A percentile compares a stretch with the other conserved stretches of the same genome.
phyloP scores from a whole-genome alignment of 2,888 invertebrate genomes.

The Meiosimyza platycephala region DNA sequence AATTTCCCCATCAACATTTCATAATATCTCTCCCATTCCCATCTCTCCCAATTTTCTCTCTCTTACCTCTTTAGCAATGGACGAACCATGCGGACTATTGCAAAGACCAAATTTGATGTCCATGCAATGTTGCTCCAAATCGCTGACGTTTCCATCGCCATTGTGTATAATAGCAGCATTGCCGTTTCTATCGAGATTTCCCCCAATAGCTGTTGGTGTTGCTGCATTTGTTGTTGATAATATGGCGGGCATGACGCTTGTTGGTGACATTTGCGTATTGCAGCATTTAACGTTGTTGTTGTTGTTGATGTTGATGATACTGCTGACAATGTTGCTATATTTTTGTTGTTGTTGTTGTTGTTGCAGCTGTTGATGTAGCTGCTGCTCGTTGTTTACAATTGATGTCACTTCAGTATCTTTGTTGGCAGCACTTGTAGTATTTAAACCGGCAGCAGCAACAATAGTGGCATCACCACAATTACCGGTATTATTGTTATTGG shows the following conservation, averaged over 20 bases:
- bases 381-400: constrained; percentile 36
- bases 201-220: constrained; percentile 20
- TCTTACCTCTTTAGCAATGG: constrained; percentile 61
- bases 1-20: too few relatives aligned
- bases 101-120: constrained; percentile 63
- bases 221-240: constrained; percentile 30
- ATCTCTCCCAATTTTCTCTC: not conserved
- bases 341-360: constrained; percentile 38
- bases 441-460: constrained; percentile 10
- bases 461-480: constrained; percentile 18
- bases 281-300: constrained; percentile 34
- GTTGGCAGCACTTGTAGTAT: constrained; percentile 19
- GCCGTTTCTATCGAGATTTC: constrained; percentile 41
- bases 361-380: constrained; percentile 31
- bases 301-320: constrained; percentile 32
- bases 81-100: constrained; percentile 56
- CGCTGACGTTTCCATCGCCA: constrained; percentile 55
- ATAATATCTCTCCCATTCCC: too few relatives aligned
- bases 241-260: constrained; percentile 42
- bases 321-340: constrained; percentile 5
- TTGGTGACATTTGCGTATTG: constrained; percentile 44
- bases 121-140: constrained; percentile 57
- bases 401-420: constrained; percentile 21
- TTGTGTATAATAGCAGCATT: constrained; percentile 28
- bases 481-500: constrained; percentile 34